phyloP scores from a whole-genome alignment of 2,797 vertebrate species.

The Arrhamphus sclerolepis region DNA sequence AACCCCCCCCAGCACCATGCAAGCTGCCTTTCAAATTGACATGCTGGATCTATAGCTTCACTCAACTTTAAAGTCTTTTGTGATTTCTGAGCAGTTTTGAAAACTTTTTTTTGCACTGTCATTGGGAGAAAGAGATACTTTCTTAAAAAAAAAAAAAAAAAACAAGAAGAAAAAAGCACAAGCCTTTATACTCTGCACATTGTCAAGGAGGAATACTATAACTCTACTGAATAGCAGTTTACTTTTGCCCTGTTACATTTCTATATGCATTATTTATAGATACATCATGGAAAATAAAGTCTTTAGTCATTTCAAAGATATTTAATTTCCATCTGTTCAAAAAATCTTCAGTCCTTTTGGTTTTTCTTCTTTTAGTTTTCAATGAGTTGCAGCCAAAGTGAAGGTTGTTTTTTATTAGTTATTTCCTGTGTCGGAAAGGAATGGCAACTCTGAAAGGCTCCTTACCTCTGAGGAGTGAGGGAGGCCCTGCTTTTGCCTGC shows the following conservation, averaged over 20 bases:
- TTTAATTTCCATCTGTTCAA: background rate
- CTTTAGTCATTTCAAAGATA: background rate
- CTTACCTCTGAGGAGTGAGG: conserved; percentile 59
- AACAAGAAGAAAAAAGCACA: conserved; percentile 19
- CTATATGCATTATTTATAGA: conserved; percentile 1
- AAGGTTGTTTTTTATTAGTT: conserved; percentile 26
- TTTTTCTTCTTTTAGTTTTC: conserved; percentile 1
- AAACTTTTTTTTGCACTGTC: conserved; percentile 60
- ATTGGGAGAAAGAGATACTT: conserved; percentile 42
- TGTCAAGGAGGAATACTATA: conserved; percentile 14
- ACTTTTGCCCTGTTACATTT: conserved; percentile 8
- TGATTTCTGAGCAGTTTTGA: conserved; percentile 66
- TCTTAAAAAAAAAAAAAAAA: conserved; percentile 29
- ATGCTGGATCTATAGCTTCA: conserved; percentile 64
- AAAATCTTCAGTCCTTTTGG: background rate
- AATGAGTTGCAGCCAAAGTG: conserved; percentile 9
- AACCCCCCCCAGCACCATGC: conserved; percentile 44
- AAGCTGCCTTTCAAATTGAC: conserved; percentile 65
- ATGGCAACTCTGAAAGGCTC: conserved; percentile 31
- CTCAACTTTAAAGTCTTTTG: conserved; percentile 63
- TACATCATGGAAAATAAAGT: conserved; percentile 6
- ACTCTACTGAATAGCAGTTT: conserved; percentile 20
- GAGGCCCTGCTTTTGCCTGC: conserved; percentile 39
- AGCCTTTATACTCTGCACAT: conserved; percentile 25
- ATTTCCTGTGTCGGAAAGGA: conserved; percentile 41